Conservation (phyloP, 2,113 vertebrate species). For the Odobenus rosmarus region DNA sequence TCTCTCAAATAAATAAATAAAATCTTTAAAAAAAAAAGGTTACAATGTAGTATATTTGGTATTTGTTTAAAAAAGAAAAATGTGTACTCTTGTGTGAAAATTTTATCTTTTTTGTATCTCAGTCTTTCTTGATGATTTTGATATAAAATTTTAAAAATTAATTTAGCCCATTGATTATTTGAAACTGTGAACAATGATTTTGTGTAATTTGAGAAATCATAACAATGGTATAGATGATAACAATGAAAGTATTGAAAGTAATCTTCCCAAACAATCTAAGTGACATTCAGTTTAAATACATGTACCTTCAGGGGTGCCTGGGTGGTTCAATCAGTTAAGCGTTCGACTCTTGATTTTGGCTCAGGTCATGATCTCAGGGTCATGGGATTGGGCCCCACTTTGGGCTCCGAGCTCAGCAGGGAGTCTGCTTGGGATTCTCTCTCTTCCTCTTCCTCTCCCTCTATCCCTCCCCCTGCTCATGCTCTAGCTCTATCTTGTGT, state of each 20-base stretch:
- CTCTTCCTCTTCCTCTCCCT: neutral
- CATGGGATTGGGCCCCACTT: neutral
- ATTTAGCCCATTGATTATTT: neutral
- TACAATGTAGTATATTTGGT: neutral
- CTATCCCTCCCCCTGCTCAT: neutral
- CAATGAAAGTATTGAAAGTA: neutral
- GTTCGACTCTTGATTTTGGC: neutral
- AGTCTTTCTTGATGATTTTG: slow-evolving; percentile 8
- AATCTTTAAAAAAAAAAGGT: neutral
- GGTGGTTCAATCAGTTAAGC: neutral
- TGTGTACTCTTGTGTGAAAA: neutral
- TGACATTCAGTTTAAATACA: neutral
- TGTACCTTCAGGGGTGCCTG: neutral
- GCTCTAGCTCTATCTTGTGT: neutral
- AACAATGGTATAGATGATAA: neutral
- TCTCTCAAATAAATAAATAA: too few relatives aligned
- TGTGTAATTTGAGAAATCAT: slow-evolving; percentile 24
- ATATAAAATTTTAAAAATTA: neutral
- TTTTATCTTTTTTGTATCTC: neutral
- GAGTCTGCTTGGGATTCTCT: neutral
- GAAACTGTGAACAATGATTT: neutral
- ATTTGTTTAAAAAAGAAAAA: neutral
- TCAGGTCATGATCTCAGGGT: neutral
- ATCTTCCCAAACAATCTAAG: neutral
- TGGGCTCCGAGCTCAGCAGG: neutral